A percentile compares a stretch with the other conserved stretches of the same genome.
phyloP scores from a whole-genome alignment of 2,797 vertebrate genomes.

The Echiichthys vipera region DNA sequence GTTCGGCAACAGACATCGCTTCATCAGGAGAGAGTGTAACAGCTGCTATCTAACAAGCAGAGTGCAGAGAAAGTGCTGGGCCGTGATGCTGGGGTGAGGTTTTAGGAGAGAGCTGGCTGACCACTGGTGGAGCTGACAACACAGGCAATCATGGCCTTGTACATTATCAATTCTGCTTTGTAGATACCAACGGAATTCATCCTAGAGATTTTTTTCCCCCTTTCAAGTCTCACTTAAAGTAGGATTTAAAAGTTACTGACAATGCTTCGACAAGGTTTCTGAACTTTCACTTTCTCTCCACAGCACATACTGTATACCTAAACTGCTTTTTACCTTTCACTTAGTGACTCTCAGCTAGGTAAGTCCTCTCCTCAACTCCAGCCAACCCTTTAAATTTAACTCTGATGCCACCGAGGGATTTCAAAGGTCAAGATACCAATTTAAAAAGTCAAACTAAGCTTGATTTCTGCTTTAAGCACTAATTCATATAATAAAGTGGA shows the following conservation, averaged over 20 bases:
- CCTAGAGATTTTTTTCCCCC: neutral
- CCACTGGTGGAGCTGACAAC: slow-evolving; percentile 43
- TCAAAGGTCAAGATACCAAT: slow-evolving; percentile 64
- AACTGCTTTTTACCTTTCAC: slow-evolving; percentile 38
- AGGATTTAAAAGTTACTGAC: slow-evolving; percentile 55
- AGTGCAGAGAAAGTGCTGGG: slow-evolving; percentile 56
- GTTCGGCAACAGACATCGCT: slow-evolving; percentile 71
- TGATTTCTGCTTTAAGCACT: slow-evolving; percentile 64
- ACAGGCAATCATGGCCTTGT: slow-evolving; percentile 8
- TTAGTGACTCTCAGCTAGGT: slow-evolving; percentile 25
- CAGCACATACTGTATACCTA: neutral
- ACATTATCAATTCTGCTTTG: slow-evolving; percentile 33
- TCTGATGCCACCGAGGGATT: slow-evolving; percentile 69
- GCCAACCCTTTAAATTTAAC: slow-evolving; percentile 51
- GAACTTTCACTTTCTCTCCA: slow-evolving; percentile 16
- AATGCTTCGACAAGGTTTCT: slow-evolving; percentile 27
- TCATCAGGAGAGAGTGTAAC: slow-evolving; percentile 65
- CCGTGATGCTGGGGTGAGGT: slow-evolving; percentile 38
- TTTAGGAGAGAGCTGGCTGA: slow-evolving; percentile 51
- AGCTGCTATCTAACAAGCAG: slow-evolving; percentile 77
- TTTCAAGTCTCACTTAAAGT: slow-evolving; percentile 26
- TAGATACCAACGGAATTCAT: slow-evolving; percentile 4
- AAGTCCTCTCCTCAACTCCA: slow-evolving; percentile 47
- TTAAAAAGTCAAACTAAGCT: slow-evolving; percentile 68
- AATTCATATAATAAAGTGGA: slow-evolving; percentile 60